Conservation (phyloP, 2,888 invertebrate genomes). For the Falcaria lacertinaria region DNA sequence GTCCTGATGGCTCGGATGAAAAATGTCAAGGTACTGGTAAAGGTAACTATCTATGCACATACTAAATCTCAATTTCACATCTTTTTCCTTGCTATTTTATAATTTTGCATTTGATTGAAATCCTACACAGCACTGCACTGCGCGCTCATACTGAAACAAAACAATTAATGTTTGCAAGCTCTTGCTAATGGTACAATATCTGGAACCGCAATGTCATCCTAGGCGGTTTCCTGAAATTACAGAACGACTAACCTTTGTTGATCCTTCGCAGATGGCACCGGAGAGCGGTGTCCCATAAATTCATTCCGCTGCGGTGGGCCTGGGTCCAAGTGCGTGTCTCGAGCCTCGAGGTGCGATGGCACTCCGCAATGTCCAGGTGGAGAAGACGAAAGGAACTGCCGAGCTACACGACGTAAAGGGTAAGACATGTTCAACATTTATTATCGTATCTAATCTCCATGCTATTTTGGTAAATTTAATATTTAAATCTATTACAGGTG, state of each 20-base stretch:
- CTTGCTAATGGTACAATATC: too few relatives aligned
- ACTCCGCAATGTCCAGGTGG: conserved; percentile 87
- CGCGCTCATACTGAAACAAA: not conserved
- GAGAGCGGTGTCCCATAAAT: conserved; percentile 83
- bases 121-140: too few relatives aligned
- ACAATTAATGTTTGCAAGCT: too few relatives aligned
- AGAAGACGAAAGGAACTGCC: conserved; percentile 86
- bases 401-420: conserved; percentile 78
- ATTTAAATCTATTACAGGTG: conserved; percentile 66
- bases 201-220: too few relatives aligned
- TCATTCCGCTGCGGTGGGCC: conserved; percentile 85
- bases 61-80: conserved; percentile 25
- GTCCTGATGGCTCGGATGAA: conserved; percentile 93
- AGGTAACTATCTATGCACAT: conserved; percentile 59
- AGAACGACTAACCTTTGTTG: too few relatives aligned
- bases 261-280: conserved; percentile 47
- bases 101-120: not conserved
- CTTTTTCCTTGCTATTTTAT: conserved; percentile 8
- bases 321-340: conserved; percentile 86
- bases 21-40: conserved; percentile 83
- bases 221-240: too few relatives aligned
- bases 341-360: conserved; percentile 90
- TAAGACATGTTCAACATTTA: conserved; percentile 35
- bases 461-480: not conserved
- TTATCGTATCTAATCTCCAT: too few relatives aligned